Evolutionary conservation across 2,113 vertebrate species (phyloP).

Genomic region (Redunca redunca): DNA sequence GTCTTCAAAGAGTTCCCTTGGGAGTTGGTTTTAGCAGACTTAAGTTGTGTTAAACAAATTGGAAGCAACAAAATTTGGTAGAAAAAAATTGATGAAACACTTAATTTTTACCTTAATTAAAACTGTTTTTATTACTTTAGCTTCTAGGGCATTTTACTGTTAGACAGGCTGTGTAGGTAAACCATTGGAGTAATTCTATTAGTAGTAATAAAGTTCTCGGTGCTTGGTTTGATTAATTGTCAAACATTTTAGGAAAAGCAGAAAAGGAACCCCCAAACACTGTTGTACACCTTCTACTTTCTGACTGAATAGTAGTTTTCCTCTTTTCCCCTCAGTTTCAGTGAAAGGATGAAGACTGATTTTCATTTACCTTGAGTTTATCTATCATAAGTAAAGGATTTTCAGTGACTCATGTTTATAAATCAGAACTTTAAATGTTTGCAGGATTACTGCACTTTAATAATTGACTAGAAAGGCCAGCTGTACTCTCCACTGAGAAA

Average conservation of each 20-base stretch:
- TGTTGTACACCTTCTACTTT: neutral
- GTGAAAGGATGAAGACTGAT: neutral
- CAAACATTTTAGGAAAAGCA: neutral
- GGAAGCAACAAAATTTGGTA: neutral
- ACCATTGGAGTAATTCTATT: neutral
- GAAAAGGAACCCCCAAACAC: neutral
- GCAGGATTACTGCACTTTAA: neutral
- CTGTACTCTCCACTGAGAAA: slow-evolving; percentile 1
- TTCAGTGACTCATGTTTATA: neutral
- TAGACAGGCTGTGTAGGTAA: slow-evolving; percentile 13
- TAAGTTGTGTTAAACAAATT: neutral
- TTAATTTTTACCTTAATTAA: slow-evolving; percentile 23
- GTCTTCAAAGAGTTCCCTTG: neutral
- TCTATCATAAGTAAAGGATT: slow-evolving; percentile 8
- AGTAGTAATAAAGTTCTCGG: neutral
- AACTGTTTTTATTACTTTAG: neutral
- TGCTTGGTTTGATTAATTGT: neutral
- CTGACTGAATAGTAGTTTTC: neutral
- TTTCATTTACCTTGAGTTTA: neutral
- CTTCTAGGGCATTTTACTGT: slow-evolving; percentile 10
- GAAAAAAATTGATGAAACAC: neutral
- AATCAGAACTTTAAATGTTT: slow-evolving; percentile 18
- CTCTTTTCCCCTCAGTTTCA: neutral
- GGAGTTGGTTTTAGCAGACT: neutral
- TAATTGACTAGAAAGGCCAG: slow-evolving; percentile 8